Base-by-base conservation (phyloP, 2,888 invertebrate species). In the Tubulanus polymorphus region DNA sequence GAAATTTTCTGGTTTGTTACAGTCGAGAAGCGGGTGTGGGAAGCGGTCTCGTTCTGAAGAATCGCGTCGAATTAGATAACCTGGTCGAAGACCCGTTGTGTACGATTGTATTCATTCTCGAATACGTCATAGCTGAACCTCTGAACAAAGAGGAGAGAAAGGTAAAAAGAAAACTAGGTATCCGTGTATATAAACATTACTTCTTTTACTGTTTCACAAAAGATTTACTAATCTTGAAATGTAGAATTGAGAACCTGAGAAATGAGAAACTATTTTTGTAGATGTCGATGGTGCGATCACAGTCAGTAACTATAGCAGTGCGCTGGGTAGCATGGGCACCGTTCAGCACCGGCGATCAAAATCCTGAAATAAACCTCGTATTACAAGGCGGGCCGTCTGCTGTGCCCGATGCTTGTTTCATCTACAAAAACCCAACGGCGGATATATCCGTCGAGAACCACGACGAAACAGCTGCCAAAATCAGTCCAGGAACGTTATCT, bases 271-370 rank as follows among this genome's bases (percentile, higher is more conserved):
- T 5, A 3, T 15, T 15, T n/a, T 49, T 54, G 2, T 60, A 68
- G 69, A 46, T 63, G 32, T 56, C 65, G 46, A 47, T 68, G 23
- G 61, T 62, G 2, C 54, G 72, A 26, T 66, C 69, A 23, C 67
- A 66, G 55, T 68, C 71, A 23, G 60, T 71, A 49, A 68, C 66
- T 18, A 69, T 74, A 5, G 64, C 71, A 1, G 57, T 81, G 2
- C 71, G 80, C 10, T 81, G 81, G 81, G 75, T 77, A 15, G 79
- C 76, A 1, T 81, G 79, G 79, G 74, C 72, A 51, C 81, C 81
- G 0, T 74, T 78, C 57, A 65, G 70, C 5, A 59, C 60, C 48
- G 62, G 56, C 5, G 41, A 41, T 3, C 20, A 8, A 8, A n/a
- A n/a, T 15, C 60, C 60, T 1, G 69, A 72, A 2, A 65, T 71